A percentile compares a stretch with the other conserved stretches of the same genome.
Evolutionary conservation across 2,113 vertebrate genomes (phyloP).

Genomic region (Hyaena hyaena): DNA sequence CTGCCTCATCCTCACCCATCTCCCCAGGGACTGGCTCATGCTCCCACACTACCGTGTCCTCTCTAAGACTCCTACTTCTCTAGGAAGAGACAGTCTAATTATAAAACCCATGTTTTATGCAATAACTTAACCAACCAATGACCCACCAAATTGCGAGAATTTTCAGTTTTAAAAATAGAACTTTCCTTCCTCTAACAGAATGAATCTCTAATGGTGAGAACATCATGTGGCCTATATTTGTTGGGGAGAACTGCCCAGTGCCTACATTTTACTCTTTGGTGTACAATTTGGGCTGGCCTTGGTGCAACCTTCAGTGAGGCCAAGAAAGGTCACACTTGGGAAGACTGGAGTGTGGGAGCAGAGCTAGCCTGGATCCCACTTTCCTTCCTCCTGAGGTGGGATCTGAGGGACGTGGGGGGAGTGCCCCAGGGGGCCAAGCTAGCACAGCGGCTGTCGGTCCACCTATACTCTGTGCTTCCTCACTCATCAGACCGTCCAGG

Average conservation of each 20-base stretch:
- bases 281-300: background rate
- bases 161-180: background rate
- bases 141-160: background rate
- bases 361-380: fast-evolving
- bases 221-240: fast-evolving
- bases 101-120: background rate
- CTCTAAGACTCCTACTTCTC: background rate
- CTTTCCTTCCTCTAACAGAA: background rate
- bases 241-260: background rate
- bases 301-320: background rate
- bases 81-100: background rate
- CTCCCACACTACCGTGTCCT: fast-evolving
- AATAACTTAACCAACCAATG: too few species aligned
- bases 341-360: fast-evolving
- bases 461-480: background rate
- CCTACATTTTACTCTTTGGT: background rate
- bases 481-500: slow-evolving; percentile 17
- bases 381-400: background rate
- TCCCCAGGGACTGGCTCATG: background rate
- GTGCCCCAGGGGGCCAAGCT: background rate
- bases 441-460: background rate
- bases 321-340: background rate
- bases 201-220: background rate
- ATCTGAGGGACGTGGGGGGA: background rate
- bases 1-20: background rate